Percentiles rank a stretch among this genome's conserved stretches.
Conservation (phyloP, 2,113 vertebrate genomes). For the Sardina pilchardus region DNA sequence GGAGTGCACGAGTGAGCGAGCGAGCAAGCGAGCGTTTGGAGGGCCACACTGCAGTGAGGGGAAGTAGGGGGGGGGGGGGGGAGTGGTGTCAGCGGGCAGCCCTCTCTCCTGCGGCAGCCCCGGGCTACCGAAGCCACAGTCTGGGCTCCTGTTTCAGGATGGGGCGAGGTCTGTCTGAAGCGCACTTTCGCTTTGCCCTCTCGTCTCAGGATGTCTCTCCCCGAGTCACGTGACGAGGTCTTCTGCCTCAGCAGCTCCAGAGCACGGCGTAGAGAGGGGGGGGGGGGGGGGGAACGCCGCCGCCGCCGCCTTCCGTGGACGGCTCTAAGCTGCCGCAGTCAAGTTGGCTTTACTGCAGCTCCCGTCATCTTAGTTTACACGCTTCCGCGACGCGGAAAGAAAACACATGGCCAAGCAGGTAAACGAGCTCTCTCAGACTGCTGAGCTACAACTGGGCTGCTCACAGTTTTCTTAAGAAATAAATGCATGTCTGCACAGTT, state of each 20-base stretch:
- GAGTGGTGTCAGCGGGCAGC: background rate
- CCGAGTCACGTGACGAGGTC: background rate
- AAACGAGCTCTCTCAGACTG: background rate
- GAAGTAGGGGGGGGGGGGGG: no score
- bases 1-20: background rate
- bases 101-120: background rate
- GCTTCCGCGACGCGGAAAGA: background rate
- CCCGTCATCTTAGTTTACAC: background rate
- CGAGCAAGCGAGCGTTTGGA: background rate
- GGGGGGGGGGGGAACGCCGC: no score
- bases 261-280: background rate
- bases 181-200: background rate
- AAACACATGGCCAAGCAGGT: background rate
- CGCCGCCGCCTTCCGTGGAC: background rate
- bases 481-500: background rate
- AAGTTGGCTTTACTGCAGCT: background rate
- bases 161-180: background rate
- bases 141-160: background rate
- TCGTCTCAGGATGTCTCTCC: background rate
- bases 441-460: background rate
- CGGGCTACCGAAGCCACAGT: background rate
- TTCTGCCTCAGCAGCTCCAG: background rate
- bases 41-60: background rate
- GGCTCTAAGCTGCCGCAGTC: background rate
- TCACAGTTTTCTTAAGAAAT: background rate